Evolutionary conservation across 2,888 invertebrate species (phyloP).

Genomic region (Cataglyphis altisquamis): DNA sequence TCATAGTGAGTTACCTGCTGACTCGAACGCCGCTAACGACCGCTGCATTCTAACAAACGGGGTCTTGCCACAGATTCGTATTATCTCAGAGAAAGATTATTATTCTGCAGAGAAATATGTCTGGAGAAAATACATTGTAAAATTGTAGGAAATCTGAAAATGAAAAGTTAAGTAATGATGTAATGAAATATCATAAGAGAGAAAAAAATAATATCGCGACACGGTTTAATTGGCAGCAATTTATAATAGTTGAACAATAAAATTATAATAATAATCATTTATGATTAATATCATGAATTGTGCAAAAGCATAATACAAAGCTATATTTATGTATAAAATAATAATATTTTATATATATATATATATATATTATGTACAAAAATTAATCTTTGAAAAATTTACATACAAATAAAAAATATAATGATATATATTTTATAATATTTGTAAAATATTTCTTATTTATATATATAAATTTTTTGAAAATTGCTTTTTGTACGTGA

Average conservation of each 20-base stretch:
- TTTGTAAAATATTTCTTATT: too few species aligned
- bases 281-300: background rate
- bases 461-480: background rate
- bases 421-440: too few species aligned
- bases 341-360: too few species aligned
- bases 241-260: background rate
- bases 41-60: conserved; percentile 53
- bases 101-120: conserved; percentile 15
- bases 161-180: background rate
- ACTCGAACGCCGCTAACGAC: conserved; percentile 66
- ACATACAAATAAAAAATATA: too few species aligned
- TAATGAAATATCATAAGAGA: background rate
- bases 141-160: background rate
- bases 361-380: too few species aligned
- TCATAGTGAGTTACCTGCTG: conserved; percentile 56
- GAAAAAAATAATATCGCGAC: background rate
- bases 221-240: background rate
- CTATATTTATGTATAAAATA: background rate
- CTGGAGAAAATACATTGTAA: background rate
- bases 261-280: background rate
- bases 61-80: conserved; percentile 48
- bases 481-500: background rate
- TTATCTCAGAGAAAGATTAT: conserved; percentile 19
- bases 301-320: background rate
- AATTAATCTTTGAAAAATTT: too few species aligned